Evolutionary conservation across 92 coral and sea anemone species (phyloP).

Genomic region (Zoanthus sansibaricus): DNA sequence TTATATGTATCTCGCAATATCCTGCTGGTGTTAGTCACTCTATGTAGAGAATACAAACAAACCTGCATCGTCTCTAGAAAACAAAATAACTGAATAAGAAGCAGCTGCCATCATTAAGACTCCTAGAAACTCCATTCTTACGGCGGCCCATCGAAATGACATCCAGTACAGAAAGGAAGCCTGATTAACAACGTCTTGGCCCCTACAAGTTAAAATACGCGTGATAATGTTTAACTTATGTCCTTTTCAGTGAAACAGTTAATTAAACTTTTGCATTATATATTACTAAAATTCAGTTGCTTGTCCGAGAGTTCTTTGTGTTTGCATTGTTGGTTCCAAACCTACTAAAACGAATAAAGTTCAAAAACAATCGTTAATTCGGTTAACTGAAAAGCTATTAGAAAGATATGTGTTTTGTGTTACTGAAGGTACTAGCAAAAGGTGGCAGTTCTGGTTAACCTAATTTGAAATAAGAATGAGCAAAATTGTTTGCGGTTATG

Average conservation of each 20-base stretch:
- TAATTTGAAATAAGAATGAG: not conserved
- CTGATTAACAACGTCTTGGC: slow-evolving; percentile 37
- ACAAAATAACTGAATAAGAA: slow-evolving; percentile 27
- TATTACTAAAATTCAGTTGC: too few species aligned
- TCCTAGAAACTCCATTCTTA: slow-evolving; percentile 37
- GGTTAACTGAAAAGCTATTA: too few species aligned
- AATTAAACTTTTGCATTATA: too few species aligned
- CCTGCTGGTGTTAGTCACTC: not conserved
- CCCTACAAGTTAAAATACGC: slow-evolving; percentile 11
- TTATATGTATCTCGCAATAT: not conserved
- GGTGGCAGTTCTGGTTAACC: too few species aligned
- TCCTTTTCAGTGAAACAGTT: too few species aligned
- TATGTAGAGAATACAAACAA: not conserved
- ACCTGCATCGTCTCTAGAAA: slow-evolving; percentile 37
- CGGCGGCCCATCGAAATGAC: slow-evolving; percentile 45
- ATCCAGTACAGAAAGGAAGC: slow-evolving; percentile 29
- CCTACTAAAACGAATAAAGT: too few species aligned
- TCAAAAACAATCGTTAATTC: too few species aligned
- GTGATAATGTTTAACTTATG: too few species aligned
- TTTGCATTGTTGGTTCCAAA: too few species aligned
- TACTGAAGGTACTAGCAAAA: too few species aligned
- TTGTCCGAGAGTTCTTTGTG: too few species aligned
- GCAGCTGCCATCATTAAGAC: slow-evolving; percentile 39
- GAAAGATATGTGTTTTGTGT: too few species aligned
- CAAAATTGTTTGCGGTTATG: not conserved